Base-by-base conservation (phyloP, 2,113 vertebrate species). In the Laterallus jamaicensis region DNA sequence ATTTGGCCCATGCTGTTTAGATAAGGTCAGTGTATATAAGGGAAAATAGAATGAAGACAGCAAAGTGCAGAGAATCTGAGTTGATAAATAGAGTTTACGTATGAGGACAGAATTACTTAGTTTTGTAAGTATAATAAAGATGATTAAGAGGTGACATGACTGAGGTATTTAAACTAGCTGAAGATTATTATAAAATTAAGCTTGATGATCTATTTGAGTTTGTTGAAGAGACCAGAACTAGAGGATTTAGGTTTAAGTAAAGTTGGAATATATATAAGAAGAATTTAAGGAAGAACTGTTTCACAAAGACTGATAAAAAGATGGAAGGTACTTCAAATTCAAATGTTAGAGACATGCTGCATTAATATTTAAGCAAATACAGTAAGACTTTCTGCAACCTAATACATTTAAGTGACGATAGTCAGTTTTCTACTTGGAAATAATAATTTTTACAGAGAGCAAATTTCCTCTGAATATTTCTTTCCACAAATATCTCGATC, bases 141-240 rank as follows among this genome's bases (percentile, higher is more conserved):
- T 95, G 91, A 88, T 96, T 95, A 96, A 82, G 76, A 92, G 52
- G 50, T 95, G 82, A 89, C 88, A 83, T 79, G 88, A 92, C 40
- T 82, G 66, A 92, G 62, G 60, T 83, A 92, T 93, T 95, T 93
- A 93, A 94, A 83, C 58, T 93, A 79, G 54, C 35, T 86, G 74
- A 94, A 91, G 80, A 85, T 95, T 96, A 95, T 82, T 93, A 96
- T 79, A 89, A 96, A 97, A 96, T 95, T 94, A 96, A 95, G 87
- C 90, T 92, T 96, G 92, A 92, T 91, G 82, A 91, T 94, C 49
- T 93, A 86, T 82, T 90, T 90, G 79, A 96, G 79, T 92, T 94
- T 85, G 85, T 66, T 88, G 77, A 90, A 92, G 92, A 95, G 70
- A 93, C 40, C 29, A 95, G 76, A 92, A 94, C 71, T 82, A 69